phyloP scores from a whole-genome alignment of 1,140 invertebrate genomes.

The Caenorhabditis remanei region DNA sequence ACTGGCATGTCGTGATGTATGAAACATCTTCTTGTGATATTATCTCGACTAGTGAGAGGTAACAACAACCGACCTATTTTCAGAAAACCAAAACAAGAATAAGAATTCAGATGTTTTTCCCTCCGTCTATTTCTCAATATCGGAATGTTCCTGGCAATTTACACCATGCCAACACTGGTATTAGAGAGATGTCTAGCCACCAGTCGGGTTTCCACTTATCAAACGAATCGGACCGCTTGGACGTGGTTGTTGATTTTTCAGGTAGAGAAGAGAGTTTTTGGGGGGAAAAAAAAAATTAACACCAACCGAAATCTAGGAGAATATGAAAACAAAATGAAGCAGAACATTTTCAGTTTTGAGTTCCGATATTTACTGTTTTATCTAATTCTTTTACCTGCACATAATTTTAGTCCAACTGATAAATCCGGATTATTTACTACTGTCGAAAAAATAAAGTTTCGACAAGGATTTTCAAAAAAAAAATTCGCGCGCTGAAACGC shows the following conservation, averaged over 20 bases:
- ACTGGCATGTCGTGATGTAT: neutral
- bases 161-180: constrained; percentile 7
- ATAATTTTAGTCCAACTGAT: too few species aligned
- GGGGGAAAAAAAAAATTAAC: too few species aligned
- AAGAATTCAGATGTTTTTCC: neutral
- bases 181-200: neutral
- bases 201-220: neutral
- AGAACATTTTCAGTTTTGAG: too few species aligned
- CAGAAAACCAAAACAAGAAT: neutral
- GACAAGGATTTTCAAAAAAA: too few species aligned
- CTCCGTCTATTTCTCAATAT: neutral
- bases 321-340: too few species aligned
- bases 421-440: too few species aligned
- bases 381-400: too few species aligned
- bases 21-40: constrained; percentile 29
- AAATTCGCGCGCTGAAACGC: too few species aligned
- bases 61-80: neutral
- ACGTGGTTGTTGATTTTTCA: constrained; percentile 10
- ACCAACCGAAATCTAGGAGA: too few species aligned
- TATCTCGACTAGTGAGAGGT: constrained; percentile 6
- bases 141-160: constrained; percentile 1
- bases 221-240: constrained; percentile 1
- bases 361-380: too few species aligned
- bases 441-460: too few species aligned
- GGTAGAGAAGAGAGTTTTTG: neutral